These are phyloP conservation scores for Eristalinus aeneus DNA, from an alignment of 2,888 invertebrate species.

Conservation along the genomic window DNA sequence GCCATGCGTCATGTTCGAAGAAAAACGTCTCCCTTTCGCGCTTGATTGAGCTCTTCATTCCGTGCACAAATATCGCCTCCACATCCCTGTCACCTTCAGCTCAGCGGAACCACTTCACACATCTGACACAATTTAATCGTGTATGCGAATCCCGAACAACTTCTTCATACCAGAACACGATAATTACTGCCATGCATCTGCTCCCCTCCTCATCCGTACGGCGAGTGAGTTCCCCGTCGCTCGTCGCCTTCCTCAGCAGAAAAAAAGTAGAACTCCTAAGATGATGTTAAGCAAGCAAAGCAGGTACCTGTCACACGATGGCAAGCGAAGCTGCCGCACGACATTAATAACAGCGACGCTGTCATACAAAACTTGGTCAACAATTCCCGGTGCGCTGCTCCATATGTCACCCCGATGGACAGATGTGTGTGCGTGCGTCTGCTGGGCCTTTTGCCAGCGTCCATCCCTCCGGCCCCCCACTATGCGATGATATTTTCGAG, in stretches of 20 bases:
- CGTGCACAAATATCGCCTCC: background rate
- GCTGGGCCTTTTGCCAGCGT: background rate
- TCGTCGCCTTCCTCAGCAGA: background rate
- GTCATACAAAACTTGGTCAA: constrained; percentile 56
- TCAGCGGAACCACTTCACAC: background rate
- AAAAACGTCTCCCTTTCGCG: no score
- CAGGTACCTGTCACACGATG: constrained; percentile 12
- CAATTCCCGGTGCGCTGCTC: constrained; percentile 39
- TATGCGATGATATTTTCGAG: constrained; percentile 37
- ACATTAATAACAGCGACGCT: background rate
- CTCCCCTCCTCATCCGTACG: background rate
- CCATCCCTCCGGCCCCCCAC: background rate
- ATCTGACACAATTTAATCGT: background rate
- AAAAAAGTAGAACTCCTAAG: constrained; percentile 1
- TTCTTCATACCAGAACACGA: background rate
- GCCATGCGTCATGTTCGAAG: no score
- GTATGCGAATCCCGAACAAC: background rate
- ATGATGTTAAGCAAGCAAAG: constrained; percentile 32
- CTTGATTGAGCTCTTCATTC: background rate
- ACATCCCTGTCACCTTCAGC: background rate
- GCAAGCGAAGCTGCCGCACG: background rate
- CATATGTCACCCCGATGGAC: constrained; percentile 47
- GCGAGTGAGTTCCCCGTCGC: background rate
- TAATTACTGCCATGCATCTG: background rate
- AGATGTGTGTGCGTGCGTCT: constrained; percentile 32